Evolutionary conservation across 2,888 invertebrate species (phyloP).

Genomic region (Lottia gigantea): DNA sequence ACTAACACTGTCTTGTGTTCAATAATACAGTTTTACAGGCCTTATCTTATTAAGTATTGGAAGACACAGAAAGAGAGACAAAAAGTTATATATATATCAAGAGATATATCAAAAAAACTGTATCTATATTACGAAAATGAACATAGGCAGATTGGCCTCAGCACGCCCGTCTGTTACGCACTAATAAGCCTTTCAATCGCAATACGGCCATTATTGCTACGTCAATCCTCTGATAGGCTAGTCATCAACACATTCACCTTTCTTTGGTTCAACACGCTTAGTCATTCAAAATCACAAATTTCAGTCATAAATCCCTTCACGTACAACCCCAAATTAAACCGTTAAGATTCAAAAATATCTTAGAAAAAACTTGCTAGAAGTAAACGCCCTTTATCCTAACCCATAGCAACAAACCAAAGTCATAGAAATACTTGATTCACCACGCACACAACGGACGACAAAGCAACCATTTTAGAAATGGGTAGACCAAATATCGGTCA

Average conservation of each 20-base stretch:
- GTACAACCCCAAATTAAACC: too few species aligned
- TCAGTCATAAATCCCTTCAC: too few species aligned
- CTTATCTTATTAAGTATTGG: too few species aligned
- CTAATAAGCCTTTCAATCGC: slow-evolving; percentile 2
- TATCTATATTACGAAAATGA: too few species aligned
- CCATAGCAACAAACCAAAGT: slow-evolving; percentile 1
- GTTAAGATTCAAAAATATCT: too few species aligned
- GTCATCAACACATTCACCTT: not conserved
- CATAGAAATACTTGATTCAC: not conserved
- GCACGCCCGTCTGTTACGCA: slow-evolving; percentile 8
- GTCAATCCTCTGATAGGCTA: not conserved
- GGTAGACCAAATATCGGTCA: slow-evolving; percentile 20
- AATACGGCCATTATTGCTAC: slow-evolving; percentile 11
- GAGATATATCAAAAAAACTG: too few species aligned
- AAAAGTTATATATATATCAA: too few species aligned
- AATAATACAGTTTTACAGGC: too few species aligned
- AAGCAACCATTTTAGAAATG: slow-evolving; percentile 23
- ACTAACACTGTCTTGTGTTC: too few species aligned
- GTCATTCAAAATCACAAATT: not conserved
- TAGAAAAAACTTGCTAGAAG: too few species aligned
- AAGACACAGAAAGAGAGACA: too few species aligned
- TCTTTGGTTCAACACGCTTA: not conserved
- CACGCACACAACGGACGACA: slow-evolving; percentile 19
- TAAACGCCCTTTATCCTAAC: not conserved
- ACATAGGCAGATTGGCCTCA: not conserved